Conservation (phyloP, 2,113 vertebrate species). For the Morone saxatilis region DNA sequence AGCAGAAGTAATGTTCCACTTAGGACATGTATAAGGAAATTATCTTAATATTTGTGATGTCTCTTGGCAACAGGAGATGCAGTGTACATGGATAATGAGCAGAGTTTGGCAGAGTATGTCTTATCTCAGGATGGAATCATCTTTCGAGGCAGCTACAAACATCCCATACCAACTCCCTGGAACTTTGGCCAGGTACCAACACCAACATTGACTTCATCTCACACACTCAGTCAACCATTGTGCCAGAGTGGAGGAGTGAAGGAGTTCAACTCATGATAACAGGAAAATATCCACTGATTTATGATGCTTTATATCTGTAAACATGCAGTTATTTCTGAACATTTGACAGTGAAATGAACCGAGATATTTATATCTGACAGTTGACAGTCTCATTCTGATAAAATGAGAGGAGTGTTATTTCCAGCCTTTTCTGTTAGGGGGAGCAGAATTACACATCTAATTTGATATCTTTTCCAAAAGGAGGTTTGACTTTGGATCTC, state of each 20-base stretch:
- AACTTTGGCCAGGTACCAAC: slow-evolving; percentile 94
- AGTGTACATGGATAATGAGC: slow-evolving; percentile 87
- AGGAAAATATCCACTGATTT: slow-evolving; percentile 12
- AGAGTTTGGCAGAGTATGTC: slow-evolving; percentile 87
- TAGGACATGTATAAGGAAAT: not conserved
- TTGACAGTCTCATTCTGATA: not conserved
- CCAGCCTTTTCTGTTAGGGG: not conserved
- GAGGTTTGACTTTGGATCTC: not conserved
- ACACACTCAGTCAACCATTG: not conserved
- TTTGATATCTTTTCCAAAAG: slow-evolving; percentile 3
- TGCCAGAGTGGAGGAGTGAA: not conserved
- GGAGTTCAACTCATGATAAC: slow-evolving; percentile 15
- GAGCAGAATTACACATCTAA: not conserved
- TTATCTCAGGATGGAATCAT: slow-evolving; percentile 91
- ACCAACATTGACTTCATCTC: slow-evolving; percentile 51
- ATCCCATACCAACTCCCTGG: slow-evolving; percentile 85
- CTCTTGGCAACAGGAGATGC: slow-evolving; percentile 84
- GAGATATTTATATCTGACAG: slow-evolving; percentile 10
- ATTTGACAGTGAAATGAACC: not conserved
- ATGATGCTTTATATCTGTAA: not conserved
- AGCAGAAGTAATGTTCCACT: slow-evolving; percentile 1
- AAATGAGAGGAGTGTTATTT: not conserved
- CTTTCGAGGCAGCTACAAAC: slow-evolving; percentile 85
- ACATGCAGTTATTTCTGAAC: not conserved
- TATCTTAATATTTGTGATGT: slow-evolving; percentile 20